Evolutionary conservation across 2,797 vertebrate species (phyloP).

Genomic region (Acanthurus tractus): DNA sequence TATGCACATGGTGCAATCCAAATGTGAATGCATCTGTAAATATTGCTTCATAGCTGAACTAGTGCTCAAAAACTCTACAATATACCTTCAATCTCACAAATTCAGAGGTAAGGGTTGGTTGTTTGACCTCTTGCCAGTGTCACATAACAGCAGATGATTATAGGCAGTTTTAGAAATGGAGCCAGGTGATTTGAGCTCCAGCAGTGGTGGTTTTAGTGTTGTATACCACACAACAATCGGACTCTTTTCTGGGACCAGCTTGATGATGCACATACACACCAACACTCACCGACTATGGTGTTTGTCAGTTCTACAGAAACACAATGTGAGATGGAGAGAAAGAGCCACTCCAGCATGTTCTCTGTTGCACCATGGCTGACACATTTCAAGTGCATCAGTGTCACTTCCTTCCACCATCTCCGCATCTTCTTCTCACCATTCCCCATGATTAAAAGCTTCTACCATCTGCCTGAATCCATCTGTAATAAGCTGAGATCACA

Average conservation of each 20-base stretch:
- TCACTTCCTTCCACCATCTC: conserved; percentile 34
- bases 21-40: not conserved
- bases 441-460: conserved; percentile 42
- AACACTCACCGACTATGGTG: conserved; percentile 26
- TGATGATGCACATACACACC: conserved; percentile 28
- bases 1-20: not conserved
- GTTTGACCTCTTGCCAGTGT: conserved; percentile 43
- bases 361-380: conserved; percentile 14
- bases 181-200: conserved; percentile 35
- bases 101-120: not conserved
- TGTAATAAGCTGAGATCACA: conserved; percentile 43
- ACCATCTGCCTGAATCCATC: conserved; percentile 67
- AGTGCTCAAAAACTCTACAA: conserved; percentile 2
- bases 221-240: conserved; percentile 1
- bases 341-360: conserved; percentile 19
- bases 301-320: conserved; percentile 23
- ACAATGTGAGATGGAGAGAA: conserved; percentile 23
- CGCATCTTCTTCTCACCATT: conserved; percentile 29
- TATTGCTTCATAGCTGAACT: not conserved
- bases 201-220: no score
- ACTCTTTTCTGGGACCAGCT: conserved; percentile 45
- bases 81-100: not conserved
- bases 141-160: conserved; percentile 47
- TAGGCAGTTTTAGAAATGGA: conserved; percentile 35
- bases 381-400: conserved; percentile 41